Evolutionary conservation across 2,797 vertebrate genomes (phyloP).

Genomic region (Channallabes apus): DNA sequence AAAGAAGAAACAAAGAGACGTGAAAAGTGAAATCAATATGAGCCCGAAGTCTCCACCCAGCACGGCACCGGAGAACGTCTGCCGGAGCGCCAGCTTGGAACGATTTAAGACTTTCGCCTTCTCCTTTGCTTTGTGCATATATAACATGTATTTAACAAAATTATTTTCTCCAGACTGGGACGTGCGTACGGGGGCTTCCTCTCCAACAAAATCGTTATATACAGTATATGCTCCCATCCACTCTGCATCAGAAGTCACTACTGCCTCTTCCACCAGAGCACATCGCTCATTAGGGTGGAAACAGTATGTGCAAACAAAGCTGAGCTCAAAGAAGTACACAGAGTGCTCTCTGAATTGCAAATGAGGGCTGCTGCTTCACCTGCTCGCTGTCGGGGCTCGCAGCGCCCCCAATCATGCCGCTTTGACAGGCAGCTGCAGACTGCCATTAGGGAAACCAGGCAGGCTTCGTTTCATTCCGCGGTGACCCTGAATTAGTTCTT

Average conservation of each 20-base stretch:
- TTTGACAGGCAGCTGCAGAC: conserved; percentile 66
- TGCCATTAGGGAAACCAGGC: conserved; percentile 52
- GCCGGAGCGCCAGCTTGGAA: conserved; percentile 8
- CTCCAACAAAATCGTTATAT: background rate
- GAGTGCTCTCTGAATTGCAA: conserved; percentile 69
- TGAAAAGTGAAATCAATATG: conserved; percentile 31
- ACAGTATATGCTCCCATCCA: background rate
- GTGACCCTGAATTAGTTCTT: conserved; percentile 19
- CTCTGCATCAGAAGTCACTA: conserved; percentile 15
- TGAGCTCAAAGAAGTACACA: conserved; percentile 63
- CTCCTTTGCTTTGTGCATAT: background rate
- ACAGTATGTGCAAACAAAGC: conserved; percentile 79
- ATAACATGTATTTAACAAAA: background rate
- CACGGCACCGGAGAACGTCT: background rate
- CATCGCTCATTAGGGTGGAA: conserved; percentile 74
- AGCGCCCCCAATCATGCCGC: conserved; percentile 69
- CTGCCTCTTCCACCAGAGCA: conserved; percentile 23
- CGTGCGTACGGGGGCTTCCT: background rate
- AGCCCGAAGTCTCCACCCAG: conserved; percentile 9
- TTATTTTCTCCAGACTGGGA: background rate
- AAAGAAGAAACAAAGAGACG: conserved; percentile 21
- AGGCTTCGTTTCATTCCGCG: conserved; percentile 10
- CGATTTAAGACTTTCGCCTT: background rate
- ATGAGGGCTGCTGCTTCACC: conserved; percentile 73
- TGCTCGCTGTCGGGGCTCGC: conserved; percentile 72